phyloP scores from a whole-genome alignment of 2,113 vertebrate genomes.

The Tupaia chinensis region DNA sequence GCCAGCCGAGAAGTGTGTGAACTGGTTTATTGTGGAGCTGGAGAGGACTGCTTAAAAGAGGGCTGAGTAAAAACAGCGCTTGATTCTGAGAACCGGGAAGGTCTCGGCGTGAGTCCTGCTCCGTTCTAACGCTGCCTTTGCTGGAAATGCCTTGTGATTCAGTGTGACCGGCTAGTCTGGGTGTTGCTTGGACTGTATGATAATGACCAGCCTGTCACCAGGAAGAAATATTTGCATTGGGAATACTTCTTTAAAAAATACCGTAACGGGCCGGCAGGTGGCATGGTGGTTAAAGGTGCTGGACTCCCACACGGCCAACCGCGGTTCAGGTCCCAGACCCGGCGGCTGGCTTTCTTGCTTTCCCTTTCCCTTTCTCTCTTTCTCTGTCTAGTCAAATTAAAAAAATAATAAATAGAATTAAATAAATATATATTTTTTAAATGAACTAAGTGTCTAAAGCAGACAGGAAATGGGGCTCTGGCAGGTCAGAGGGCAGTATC shows the following conservation, averaged over 20 bases:
- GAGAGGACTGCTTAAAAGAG: not conserved
- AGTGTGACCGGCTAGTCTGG: not conserved
- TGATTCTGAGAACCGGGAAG: not conserved
- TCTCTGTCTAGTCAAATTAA: too few species aligned
- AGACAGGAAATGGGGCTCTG: not conserved
- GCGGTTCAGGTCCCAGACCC: too few species aligned
- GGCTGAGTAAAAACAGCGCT: not conserved
- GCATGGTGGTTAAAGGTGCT: too few species aligned
- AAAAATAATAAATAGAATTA: too few species aligned
- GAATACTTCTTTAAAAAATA: not conserved
- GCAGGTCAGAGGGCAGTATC: not conserved
- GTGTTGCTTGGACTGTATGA: not conserved
- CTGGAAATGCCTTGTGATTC: not conserved
- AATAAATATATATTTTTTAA: not conserved
- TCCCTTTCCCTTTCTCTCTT: too few species aligned
- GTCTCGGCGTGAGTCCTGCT: not conserved
- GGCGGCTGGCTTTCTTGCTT: too few species aligned
- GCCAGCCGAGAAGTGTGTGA: conserved; percentile 9
- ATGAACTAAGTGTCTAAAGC: not conserved
- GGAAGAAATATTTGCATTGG: not conserved
- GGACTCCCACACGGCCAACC: too few species aligned
- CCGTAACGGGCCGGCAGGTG: too few species aligned
- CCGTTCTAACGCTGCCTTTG: not conserved
- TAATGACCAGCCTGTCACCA: not conserved
- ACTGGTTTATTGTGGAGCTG: not conserved